Base-by-base conservation (phyloP, 2,888 invertebrate genomes). In the Syrphus vitripennis region DNA sequence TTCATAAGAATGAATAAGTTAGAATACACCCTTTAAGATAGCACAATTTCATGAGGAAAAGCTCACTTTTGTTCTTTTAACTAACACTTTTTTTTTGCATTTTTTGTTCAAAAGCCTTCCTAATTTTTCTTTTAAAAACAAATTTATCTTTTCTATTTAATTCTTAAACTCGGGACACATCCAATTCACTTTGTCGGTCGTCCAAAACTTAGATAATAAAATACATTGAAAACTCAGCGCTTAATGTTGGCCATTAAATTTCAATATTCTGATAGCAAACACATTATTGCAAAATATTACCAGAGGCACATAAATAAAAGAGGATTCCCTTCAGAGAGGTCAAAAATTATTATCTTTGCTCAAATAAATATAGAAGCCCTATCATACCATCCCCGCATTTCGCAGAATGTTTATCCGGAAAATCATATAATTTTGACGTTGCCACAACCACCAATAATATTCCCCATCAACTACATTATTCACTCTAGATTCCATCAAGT, bases 401-500 rank as follows among this genome's bases (percentile, higher is more conserved):
- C 48, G 50, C 48, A 72, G 53, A 57, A 59, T 71, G 65, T 70
- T 80, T 80, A 74, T 76, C 59, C 59, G 45, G 65, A 65, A 80
- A 84, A 76, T 80, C 80, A 40, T 76, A 76, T 71, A 84, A 84
- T 61, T 80, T 71, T 67, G 67, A 3, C 9, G 12, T 9, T 79
- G 37, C 34, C 72, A 72, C 65, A 40, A 59, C 67, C 16, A 63
- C n/a, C n/a, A n/a, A n/a, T n/a, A n/a, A n/a, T n/a, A n/a, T n/a
- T n/a, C n/a, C n/a, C n/a, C n/a, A n/a, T n/a, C n/a, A n/a, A n/a
- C n/a, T 48, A 26, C 24, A 65, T 57, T 57, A 67, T 84, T 76
- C 75, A 80, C 71, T 67, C 59, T 80, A 71, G 53, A 84, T 80
- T 80, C 76, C 70, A 42, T 80, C 83, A 80, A 84, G 80, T 76